phyloP scores from a whole-genome alignment of 2,113 vertebrate genomes.

The Pionites leucogaster region DNA sequence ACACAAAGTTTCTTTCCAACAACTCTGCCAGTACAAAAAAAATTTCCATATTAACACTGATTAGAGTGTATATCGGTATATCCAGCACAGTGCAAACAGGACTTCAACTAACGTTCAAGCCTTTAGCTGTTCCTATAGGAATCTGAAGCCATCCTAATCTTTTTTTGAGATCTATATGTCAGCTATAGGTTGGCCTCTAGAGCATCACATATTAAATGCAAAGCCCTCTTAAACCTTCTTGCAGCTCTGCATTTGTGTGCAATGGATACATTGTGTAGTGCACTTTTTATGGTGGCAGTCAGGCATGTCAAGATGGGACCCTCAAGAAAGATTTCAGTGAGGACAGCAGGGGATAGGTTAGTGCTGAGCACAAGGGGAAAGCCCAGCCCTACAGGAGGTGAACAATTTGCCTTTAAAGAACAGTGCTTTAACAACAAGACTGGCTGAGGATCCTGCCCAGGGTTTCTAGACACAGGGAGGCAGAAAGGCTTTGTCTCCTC shows the following conservation, averaged over 20 bases:
- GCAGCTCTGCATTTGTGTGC: no score
- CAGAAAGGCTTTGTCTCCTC: background rate
- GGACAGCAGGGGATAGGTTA: background rate
- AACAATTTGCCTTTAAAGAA: background rate
- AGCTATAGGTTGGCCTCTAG: background rate
- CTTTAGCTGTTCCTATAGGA: background rate
- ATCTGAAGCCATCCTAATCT: background rate
- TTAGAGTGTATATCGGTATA: no score
- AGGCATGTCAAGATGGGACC: background rate
- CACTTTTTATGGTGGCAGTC: accelerated
- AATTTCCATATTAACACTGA: background rate
- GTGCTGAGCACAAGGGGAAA: background rate
- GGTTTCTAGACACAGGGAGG: background rate
- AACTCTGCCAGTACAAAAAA: background rate
- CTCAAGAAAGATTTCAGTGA: background rate
- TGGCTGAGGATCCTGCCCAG: background rate
- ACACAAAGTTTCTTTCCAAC: background rate
- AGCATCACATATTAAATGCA: background rate
- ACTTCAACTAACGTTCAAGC: background rate
- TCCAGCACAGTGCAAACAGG: accelerated
- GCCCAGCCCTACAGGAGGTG: background rate
- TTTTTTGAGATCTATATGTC: background rate
- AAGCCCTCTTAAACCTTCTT: background rate
- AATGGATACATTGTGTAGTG: accelerated
- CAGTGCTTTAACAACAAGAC: no score